These are phyloP conservation scores for Limnodromus scolopaceus DNA, from an alignment of 2,797 vertebrate genomes.

Conservation along the genomic window DNA sequence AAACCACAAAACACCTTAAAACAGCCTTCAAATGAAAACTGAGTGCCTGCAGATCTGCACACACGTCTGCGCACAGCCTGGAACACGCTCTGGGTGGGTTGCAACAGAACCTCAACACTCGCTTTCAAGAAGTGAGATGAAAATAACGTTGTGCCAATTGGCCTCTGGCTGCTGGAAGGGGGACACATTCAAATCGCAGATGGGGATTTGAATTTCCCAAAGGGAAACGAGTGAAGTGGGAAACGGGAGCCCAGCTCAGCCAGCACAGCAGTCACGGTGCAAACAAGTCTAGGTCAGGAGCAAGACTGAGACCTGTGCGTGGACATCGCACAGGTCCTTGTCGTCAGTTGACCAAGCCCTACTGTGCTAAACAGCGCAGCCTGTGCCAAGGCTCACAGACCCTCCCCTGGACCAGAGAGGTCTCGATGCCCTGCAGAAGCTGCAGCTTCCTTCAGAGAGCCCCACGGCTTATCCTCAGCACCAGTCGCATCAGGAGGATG, in stretches of 20 bases:
- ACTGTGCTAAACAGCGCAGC: background rate
- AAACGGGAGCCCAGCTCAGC: background rate
- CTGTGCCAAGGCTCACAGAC: rapidly evolving
- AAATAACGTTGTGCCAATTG: background rate
- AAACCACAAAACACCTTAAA: background rate
- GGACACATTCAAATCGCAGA: background rate
- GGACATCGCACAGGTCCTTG: background rate
- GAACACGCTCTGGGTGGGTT: rapidly evolving
- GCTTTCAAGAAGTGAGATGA: background rate
- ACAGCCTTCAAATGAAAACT: background rate
- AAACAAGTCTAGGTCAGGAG: rapidly evolving
- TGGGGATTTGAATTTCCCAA: background rate
- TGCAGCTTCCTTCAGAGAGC: background rate
- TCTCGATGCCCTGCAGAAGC: background rate
- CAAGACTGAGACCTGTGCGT: rapidly evolving
- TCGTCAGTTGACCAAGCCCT: background rate
- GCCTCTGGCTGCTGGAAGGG: background rate
- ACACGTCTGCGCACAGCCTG: rapidly evolving
- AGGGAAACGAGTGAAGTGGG: background rate
- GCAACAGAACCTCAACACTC: rapidly evolving
- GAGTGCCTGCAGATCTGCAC: background rate
- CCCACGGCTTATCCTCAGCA: background rate
- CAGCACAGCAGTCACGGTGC: background rate
- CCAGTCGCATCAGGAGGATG: background rate
- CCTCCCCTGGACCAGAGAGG: background rate